Evolutionary conservation across 2,113 vertebrate genomes (phyloP), one percentile per base, ranked within the genome.

Genomic region (Alethe diademata): DNA sequence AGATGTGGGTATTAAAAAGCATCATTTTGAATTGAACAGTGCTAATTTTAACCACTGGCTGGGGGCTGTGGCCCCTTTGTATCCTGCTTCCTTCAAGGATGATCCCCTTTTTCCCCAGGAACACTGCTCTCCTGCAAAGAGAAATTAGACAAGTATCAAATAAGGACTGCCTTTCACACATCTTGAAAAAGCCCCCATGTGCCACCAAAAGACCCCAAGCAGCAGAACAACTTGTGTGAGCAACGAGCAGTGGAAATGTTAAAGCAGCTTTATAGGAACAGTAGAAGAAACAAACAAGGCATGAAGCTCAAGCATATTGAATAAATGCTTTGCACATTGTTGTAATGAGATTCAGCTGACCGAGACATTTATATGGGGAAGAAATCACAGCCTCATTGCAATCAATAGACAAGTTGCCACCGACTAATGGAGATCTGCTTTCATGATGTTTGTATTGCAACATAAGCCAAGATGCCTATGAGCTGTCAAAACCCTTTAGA

Each of bases 401-500:
- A 86, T 96, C 95, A 92, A 92, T 62, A 90, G 72, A 90, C 28
- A 60, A 6, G 1, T 56, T 96, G 90, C 75, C 79, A 88, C 92
- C 0, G 4, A 64, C 51, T 81, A 84, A 92, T 75, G 70, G 78
- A 78, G 85, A 56, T 88, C 53, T 70, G 78, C 43, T 95, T 91
- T 95, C 5, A 3, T 78, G 71, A 56, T 93, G 89, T 93, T 96
- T 96, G 82, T 92, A 53, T 53, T 88, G 79, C 82, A 93, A 40
- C 88, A 56, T 51, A 90, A 95, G 85, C 74, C 85, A 96, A 92
- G 82, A 80, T 94, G 94, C 85, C 92, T 86, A 85, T 56, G 87
- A 95, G 81, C 85, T 96, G 93, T 96, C 94, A 96, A 95, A 97
- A 90, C 79, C 76, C 94, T 90, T 94, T 83, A 96, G 47, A 96